A percentile compares a stretch with the other conserved stretches of the same genome.
These are phyloP conservation scores for Musca domestica DNA, from an alignment of 1,140 invertebrate genomes.

Conservation along the genomic window DNA sequence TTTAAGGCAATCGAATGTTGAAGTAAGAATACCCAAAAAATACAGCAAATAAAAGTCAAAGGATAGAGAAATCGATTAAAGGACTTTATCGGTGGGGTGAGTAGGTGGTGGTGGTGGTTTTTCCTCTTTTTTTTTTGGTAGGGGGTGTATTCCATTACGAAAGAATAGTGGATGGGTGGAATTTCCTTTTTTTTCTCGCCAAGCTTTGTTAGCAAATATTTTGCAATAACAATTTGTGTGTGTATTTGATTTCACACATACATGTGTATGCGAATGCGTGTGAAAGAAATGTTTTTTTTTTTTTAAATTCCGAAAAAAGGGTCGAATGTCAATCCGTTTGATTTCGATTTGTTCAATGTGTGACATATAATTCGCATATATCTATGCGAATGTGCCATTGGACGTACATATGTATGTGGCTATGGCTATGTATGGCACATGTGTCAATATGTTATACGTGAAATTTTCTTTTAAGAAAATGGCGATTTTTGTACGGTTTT, in stretches of 20 bases:
- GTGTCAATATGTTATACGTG: no score
- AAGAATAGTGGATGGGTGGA: not conserved
- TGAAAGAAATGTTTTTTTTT: not conserved
- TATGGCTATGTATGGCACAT: no score
- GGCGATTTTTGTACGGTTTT: no score
- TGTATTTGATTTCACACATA: no score
- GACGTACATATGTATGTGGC: not conserved
- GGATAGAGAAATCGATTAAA: constrained; percentile 6
- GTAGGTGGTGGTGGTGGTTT: not conserved
- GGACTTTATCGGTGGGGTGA: not conserved
- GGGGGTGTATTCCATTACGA: not conserved
- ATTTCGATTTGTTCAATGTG: constrained; percentile 6
- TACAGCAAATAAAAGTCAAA: constrained; percentile 1
- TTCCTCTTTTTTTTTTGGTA: not conserved
- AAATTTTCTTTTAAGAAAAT: no score
- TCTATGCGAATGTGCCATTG: constrained; percentile 5
- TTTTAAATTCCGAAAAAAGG: constrained; percentile 7
- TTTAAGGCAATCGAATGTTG: no score
- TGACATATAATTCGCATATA: constrained; percentile 5
- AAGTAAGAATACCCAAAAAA: constrained; percentile 2
- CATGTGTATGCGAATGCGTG: no score
- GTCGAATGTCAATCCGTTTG: constrained; percentile 29
- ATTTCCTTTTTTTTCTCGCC: not conserved
- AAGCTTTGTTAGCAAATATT: not conserved
- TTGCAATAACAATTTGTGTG: not conserved